Percentiles rank a stretch among this genome's conserved stretches.
These are phyloP conservation scores for Sinodicranocentrus sp. DNA, from an alignment of 2,888 invertebrate genomes.

Conservation along the genomic window DNA sequence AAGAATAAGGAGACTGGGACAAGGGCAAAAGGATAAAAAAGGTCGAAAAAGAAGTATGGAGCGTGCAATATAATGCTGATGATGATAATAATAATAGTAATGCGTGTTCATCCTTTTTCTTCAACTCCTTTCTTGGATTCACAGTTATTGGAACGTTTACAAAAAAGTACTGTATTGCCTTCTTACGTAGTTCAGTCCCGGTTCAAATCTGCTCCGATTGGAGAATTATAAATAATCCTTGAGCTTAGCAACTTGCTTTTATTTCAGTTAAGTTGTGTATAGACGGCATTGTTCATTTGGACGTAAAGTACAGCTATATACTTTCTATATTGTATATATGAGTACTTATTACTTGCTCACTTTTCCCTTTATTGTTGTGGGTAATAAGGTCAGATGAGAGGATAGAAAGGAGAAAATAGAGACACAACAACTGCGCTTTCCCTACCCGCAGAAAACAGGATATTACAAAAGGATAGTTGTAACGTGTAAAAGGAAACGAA, in stretches of 20 bases:
- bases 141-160: too few species aligned
- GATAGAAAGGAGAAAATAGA: not conserved
- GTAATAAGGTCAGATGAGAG: conserved; percentile 37
- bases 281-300: not conserved
- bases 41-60: conserved; percentile 39
- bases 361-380: not conserved
- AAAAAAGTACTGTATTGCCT: too few species aligned
- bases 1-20: too few species aligned
- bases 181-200: not conserved
- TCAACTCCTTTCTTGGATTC: not conserved
- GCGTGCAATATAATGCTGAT: conserved; percentile 44
- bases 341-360: too few species aligned
- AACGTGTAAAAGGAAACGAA: conserved; percentile 23
- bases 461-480: too few species aligned
- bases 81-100: conserved; percentile 39
- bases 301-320: too few species aligned
- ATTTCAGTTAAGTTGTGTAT: conserved; percentile 31
- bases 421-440: too few species aligned
- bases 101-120: conserved; percentile 21
- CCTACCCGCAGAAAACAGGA: too few species aligned
- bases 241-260: conserved; percentile 31
- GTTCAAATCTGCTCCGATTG: conserved; percentile 50
- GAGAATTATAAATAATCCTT: conserved; percentile 61
- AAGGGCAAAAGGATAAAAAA: not conserved
- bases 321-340: too few species aligned